Percentiles rank a stretch among this genome's conserved stretches.
phyloP scores from a whole-genome alignment of 2,797 vertebrate genomes.

The Hoplostethus atlanticus region DNA sequence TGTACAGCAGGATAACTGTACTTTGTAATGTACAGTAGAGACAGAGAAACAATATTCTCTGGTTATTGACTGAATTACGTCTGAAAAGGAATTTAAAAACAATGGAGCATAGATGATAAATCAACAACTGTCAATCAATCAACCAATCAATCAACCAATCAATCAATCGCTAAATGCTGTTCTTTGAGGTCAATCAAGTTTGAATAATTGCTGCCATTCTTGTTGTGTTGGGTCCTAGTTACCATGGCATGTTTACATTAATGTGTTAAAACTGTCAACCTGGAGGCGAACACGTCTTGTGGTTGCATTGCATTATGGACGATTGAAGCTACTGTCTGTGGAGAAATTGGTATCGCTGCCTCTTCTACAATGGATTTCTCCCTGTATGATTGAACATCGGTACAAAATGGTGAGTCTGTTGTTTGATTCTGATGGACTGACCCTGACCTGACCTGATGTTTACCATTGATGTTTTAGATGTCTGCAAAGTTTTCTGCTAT shows the following conservation, averaged over 20 bases:
- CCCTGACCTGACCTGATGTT: no score
- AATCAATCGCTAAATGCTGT: background rate
- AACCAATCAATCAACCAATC: no score
- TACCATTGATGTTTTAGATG: no score
- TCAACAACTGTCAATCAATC: background rate
- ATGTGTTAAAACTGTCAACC: conserved; percentile 37
- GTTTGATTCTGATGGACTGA: no score
- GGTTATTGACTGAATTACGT: background rate
- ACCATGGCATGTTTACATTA: conserved; percentile 10
- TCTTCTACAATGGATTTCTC: no score
- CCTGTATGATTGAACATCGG: no score
- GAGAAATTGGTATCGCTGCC: no score
- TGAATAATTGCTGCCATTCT: background rate
- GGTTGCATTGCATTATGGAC: no score
- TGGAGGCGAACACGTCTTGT: background rate
- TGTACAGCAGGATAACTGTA: conserved; percentile 30
- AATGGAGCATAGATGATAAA: no score
- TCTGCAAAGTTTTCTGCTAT: no score
- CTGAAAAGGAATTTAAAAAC: background rate
- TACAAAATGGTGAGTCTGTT: no score
- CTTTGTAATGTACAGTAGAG: conserved; percentile 11
- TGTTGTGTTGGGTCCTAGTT: conserved; percentile 6
- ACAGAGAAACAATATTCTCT: conserved; percentile 1
- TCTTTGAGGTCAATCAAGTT: background rate
- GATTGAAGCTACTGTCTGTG: no score